Conservation (phyloP, 2,888 invertebrate species). For the Aethes cnicana region DNA sequence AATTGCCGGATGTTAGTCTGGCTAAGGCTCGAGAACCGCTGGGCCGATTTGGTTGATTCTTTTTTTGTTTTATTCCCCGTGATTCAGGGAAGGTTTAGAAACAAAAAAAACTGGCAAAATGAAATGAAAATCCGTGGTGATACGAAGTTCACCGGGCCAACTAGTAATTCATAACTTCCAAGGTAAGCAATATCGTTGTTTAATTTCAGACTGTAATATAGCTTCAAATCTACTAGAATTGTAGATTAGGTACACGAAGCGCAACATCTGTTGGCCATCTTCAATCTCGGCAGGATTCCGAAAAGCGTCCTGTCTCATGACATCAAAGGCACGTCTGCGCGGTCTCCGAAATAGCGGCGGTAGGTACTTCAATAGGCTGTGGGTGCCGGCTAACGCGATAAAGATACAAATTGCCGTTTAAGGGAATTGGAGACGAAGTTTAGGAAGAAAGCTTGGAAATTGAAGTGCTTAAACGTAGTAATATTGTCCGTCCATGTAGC, state of each 20-base stretch:
- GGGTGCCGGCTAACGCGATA: constrained; percentile 30
- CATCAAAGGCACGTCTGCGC: constrained; percentile 31
- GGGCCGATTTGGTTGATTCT: too few relatives aligned
- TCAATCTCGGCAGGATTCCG: constrained; percentile 30
- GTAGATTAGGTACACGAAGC: constrained; percentile 36
- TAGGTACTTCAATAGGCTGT: constrained; percentile 30
- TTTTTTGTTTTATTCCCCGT: too few relatives aligned
- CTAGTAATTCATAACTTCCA: too few relatives aligned
- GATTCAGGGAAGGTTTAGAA: too few relatives aligned
- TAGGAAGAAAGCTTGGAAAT: constrained; percentile 9
- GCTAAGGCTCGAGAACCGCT: too few relatives aligned
- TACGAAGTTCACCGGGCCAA: too few relatives aligned
- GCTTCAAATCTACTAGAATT: constrained; percentile 31
- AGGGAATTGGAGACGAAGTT: constrained; percentile 8
- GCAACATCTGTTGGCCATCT: constrained; percentile 32
- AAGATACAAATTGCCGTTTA: constrained; percentile 38
- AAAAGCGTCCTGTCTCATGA: constrained; percentile 35
- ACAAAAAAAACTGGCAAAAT: too few relatives aligned
- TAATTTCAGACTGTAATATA: constrained; percentile 8
- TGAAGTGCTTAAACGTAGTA: too few relatives aligned
- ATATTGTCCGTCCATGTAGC: too few relatives aligned
- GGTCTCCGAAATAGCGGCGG: constrained; percentile 24
- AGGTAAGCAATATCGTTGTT: too few relatives aligned
- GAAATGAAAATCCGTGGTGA: too few relatives aligned
- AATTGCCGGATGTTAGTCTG: too few relatives aligned